Percentiles rank a stretch among this genome's conserved stretches.
phyloP scores from a whole-genome alignment of 2,888 invertebrate genomes.

The Diachrysia chrysitis region DNA sequence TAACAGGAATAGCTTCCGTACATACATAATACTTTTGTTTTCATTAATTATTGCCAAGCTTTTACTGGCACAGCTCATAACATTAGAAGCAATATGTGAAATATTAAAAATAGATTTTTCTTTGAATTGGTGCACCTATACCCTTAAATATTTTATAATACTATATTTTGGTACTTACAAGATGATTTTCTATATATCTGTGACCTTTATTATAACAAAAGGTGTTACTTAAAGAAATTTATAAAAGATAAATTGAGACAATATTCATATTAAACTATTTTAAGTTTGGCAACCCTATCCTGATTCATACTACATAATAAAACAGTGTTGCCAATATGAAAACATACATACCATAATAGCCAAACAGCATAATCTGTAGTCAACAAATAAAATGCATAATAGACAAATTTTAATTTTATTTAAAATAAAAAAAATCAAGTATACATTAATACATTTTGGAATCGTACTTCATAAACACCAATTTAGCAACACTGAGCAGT shows the following conservation, averaged over 20 bases:
- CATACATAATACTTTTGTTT: slow-evolving; percentile 71
- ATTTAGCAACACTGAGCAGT: slow-evolving; percentile 53
- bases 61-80: slow-evolving; percentile 69
- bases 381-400: slow-evolving; percentile 50
- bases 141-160: slow-evolving; percentile 68
- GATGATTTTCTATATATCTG: slow-evolving; percentile 55
- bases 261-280: slow-evolving; percentile 42
- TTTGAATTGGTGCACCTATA: slow-evolving; percentile 78
- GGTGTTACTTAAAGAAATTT: slow-evolving; percentile 45
- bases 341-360: slow-evolving; percentile 18
- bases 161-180: slow-evolving; percentile 72
- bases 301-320: slow-evolving; percentile 24
- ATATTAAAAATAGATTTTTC: slow-evolving; percentile 84
- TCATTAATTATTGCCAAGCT: slow-evolving; percentile 75
- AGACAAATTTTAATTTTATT: slow-evolving; percentile 52
- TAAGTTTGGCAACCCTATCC: slow-evolving; percentile 61
- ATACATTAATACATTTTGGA: slow-evolving; percentile 56
- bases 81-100: slow-evolving; percentile 75
- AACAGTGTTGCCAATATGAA: slow-evolving; percentile 27
- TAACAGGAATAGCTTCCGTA: slow-evolving; percentile 54
- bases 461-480: slow-evolving; percentile 45
- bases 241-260: slow-evolving; percentile 40
- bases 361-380: slow-evolving; percentile 16
- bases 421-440: slow-evolving; percentile 54
- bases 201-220: slow-evolving; percentile 52